Conservation (phyloP, 2,113 vertebrate genomes). For the Neolamprologus tretocephalus region DNA sequence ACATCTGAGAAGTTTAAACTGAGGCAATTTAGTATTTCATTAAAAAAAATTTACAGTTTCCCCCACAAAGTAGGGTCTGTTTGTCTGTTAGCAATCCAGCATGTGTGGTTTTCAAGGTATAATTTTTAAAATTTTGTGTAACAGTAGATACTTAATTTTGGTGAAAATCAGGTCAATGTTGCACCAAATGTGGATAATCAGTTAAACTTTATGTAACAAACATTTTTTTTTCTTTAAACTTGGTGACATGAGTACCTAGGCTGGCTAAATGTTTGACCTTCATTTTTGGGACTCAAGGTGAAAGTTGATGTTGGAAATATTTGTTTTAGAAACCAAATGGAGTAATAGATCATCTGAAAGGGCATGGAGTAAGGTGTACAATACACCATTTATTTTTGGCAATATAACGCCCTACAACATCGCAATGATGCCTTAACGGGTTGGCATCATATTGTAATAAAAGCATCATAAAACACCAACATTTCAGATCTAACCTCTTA, state of each 20-base stretch:
- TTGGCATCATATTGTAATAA: neutral
- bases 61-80: neutral
- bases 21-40: neutral
- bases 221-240: neutral
- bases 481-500: neutral
- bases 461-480: neutral
- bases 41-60: neutral
- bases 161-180: neutral
- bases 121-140: neutral
- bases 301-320: neutral
- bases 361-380: neutral
- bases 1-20: neutral
- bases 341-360: neutral
- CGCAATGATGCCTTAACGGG: neutral
- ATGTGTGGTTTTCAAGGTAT: neutral
- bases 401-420: neutral
- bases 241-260: neutral
- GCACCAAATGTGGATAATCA: neutral
- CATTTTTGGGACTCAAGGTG: neutral
- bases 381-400: neutral
- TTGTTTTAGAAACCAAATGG: neutral
- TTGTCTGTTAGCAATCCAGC: neutral
- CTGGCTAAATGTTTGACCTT: neutral
- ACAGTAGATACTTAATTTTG: neutral
- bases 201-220: neutral